A percentile compares a stretch with the other conserved stretches of the same genome.
These are phyloP conservation scores for Dicrostonyx torquatus DNA, from an alignment of 2,797 vertebrate species.

Conservation along the genomic window DNA sequence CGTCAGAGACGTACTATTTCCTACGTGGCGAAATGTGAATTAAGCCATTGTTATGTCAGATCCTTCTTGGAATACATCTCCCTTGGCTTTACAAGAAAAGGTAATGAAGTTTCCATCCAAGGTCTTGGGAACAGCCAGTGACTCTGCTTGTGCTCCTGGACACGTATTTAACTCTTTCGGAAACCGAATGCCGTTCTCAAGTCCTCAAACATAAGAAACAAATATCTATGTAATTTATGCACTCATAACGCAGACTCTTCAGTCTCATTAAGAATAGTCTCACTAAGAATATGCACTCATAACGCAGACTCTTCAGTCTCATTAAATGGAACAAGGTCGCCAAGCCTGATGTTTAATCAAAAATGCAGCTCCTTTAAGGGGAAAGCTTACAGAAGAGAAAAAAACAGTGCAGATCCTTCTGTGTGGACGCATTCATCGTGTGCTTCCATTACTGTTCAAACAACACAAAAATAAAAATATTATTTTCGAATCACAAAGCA, in stretches of 20 bases:
- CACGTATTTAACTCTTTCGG: neutral
- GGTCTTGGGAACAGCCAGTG: neutral
- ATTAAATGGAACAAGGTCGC: slow-evolving; percentile 29
- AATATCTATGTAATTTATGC: neutral
- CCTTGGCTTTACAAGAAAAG: neutral
- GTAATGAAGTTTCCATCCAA: neutral
- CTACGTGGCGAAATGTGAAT: neutral
- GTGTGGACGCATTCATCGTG: neutral
- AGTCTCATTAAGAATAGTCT: neutral
- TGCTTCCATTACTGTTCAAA: neutral
- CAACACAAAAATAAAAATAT: neutral
- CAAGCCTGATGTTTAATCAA: neutral
- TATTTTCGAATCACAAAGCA: neutral
- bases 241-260: neutral
- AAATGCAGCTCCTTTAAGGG: neutral
- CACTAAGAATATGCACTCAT: neutral
- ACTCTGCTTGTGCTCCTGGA: neutral
- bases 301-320: neutral
- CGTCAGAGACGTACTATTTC: slow-evolving; percentile 7
- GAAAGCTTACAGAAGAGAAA: no score
- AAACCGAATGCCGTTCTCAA: neutral
- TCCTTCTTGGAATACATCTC: slow-evolving; percentile 22
- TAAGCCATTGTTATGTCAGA: neutral
- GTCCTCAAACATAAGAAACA: neutral
- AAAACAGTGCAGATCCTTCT: neutral